A percentile compares a stretch with the other conserved stretches of the same genome.
Evolutionary conservation across 2,113 vertebrate genomes (phyloP).

Genomic region (Platanista minor): DNA sequence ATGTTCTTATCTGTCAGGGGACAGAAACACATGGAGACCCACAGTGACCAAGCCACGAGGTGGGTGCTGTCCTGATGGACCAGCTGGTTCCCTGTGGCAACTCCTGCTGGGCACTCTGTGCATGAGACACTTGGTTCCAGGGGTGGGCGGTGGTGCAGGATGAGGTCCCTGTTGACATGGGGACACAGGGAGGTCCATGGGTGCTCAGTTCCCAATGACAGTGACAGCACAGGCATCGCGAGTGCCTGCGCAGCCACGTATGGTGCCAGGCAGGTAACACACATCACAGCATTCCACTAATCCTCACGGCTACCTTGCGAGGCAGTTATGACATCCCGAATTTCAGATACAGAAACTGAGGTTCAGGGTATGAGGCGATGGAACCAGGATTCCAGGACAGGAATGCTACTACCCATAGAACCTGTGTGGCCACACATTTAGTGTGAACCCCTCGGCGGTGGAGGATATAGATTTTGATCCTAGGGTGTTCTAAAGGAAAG

Average conservation of each 20-base stretch:
- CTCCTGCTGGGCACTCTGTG: not conserved
- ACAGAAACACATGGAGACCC: not conserved
- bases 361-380: rapidly evolving
- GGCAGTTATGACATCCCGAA: rapidly evolving
- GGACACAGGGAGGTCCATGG: not conserved
- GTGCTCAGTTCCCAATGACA: not conserved
- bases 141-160: rapidly evolving
- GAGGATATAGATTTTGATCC: rapidly evolving
- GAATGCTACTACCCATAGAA: rapidly evolving
- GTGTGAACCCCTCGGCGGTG: rapidly evolving
- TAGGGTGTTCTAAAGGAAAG: no score
- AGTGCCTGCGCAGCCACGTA: rapidly evolving
- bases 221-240: rapidly evolving
- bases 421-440: rapidly evolving
- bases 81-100: rapidly evolving
- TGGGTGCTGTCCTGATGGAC: rapidly evolving
- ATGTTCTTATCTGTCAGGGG: not conserved
- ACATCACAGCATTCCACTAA: rapidly evolving
- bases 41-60: rapidly evolving
- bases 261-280: rapidly evolving
- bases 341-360: not conserved
- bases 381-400: not conserved
- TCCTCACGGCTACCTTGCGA: rapidly evolving
- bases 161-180: not conserved
- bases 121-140: rapidly evolving